Conservation (phyloP, 1,140 invertebrate genomes). For the Helicoverpa zea region DNA sequence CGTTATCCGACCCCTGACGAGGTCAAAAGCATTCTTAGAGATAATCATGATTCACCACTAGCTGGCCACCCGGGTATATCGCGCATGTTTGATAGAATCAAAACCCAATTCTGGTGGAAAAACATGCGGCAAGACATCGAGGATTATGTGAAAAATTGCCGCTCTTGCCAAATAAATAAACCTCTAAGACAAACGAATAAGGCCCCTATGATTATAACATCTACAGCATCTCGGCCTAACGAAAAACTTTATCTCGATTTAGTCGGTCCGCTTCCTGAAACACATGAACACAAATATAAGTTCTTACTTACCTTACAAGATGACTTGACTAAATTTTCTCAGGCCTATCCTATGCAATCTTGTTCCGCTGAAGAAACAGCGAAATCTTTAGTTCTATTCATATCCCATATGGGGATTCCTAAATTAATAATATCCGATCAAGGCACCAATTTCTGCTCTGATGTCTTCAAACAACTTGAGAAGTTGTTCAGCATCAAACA, state of each 20-base stretch:
- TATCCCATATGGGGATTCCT: background rate
- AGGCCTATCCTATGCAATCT: background rate
- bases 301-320: background rate
- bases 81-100: background rate
- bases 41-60: background rate
- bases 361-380: background rate
- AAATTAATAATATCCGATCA: background rate
- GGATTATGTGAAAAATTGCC: conserved; percentile 49
- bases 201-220: background rate
- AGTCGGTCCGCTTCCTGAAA: background rate
- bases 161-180: conserved; percentile 55
- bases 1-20: background rate
- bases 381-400: too few relatives aligned
- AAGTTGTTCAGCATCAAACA: too few relatives aligned
- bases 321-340: background rate
- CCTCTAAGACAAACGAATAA: conserved; percentile 40
- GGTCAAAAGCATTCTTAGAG: background rate
- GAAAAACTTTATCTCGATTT: background rate
- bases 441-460: too few relatives aligned
- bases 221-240: background rate
- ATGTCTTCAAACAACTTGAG: too few relatives aligned
- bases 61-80: background rate
- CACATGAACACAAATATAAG: background rate
- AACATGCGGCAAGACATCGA: conserved; percentile 51
- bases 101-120: conserved; percentile 45